These are phyloP conservation scores for Gymnorhina tibicen DNA, from an alignment of 2,113 vertebrate species.

Conservation along the genomic window DNA sequence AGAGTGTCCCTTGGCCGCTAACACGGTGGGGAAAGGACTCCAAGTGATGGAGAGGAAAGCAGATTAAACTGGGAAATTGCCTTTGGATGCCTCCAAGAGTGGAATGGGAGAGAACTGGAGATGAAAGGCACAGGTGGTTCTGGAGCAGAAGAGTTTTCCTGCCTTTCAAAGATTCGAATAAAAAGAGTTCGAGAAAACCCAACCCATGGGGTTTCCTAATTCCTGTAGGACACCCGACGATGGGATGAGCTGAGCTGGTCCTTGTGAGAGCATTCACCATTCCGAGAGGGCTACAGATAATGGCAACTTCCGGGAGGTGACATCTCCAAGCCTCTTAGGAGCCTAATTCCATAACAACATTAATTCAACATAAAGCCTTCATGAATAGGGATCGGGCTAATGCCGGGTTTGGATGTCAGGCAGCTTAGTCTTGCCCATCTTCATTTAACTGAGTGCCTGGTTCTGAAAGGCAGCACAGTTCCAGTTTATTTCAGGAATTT, in stretches of 20 bases:
- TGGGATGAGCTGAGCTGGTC: neutral
- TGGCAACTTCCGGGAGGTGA: conserved; percentile 1
- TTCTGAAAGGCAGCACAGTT: neutral
- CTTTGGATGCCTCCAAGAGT: neutral
- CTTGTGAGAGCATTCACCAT: neutral
- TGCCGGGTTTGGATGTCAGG: conserved; percentile 29
- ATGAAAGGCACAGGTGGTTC: neutral
- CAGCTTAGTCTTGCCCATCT: conserved; percentile 53
- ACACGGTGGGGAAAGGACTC: rapidly evolving
- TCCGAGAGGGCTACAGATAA: neutral
- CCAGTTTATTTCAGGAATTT: neutral
- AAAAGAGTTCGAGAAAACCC: too few species aligned
- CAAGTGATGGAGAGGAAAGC: neutral
- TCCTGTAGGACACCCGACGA: neutral
- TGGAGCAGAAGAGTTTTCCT: neutral
- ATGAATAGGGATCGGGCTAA: conserved; percentile 51
- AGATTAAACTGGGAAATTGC: neutral
- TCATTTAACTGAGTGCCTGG: conserved; percentile 32
- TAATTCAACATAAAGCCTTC: conserved; percentile 49
- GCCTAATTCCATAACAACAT: conserved; percentile 43
- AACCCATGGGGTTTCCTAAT: neutral
- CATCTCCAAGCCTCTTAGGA: conserved; percentile 59
- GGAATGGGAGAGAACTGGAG: neutral
- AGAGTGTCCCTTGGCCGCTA: neutral
- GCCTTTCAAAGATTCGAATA: neutral